These are phyloP conservation scores for Lepilemur septentrionalis DNA, from an alignment of 2,797 vertebrate species.

Conservation along the genomic window DNA sequence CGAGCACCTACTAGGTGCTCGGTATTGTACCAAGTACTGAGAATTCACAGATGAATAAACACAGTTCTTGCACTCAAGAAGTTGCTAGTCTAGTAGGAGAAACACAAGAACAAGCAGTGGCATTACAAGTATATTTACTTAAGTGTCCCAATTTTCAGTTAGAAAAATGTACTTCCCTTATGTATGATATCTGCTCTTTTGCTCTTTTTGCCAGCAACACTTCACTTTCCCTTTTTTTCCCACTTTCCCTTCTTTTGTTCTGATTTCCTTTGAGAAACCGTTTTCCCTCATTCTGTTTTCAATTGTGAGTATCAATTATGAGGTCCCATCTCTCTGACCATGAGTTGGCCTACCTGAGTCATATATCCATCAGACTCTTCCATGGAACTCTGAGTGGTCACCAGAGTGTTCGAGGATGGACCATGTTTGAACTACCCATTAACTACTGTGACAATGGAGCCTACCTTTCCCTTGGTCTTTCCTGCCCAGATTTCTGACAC, in stretches of 20 bases:
- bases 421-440: background rate
- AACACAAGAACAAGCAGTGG: background rate
- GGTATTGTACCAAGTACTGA: background rate
- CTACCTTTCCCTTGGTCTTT: background rate
- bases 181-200: background rate
- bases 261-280: constrained; percentile 6
- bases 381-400: background rate
- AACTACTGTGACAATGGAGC: background rate
- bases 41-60: background rate
- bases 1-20: background rate
- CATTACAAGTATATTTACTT: background rate
- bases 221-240: background rate
- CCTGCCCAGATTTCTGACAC: background rate
- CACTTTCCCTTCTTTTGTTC: background rate
- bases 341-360: background rate
- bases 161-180: background rate
- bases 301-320: background rate
- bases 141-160: background rate
- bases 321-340: background rate
- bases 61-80: background rate
- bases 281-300: background rate
- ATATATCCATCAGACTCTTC: background rate
- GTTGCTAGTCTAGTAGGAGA: background rate
- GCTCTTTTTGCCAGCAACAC: background rate
- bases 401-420: background rate